Conservation (phyloP, 2,888 invertebrate species). For the Zygogramma bicolorata region DNA sequence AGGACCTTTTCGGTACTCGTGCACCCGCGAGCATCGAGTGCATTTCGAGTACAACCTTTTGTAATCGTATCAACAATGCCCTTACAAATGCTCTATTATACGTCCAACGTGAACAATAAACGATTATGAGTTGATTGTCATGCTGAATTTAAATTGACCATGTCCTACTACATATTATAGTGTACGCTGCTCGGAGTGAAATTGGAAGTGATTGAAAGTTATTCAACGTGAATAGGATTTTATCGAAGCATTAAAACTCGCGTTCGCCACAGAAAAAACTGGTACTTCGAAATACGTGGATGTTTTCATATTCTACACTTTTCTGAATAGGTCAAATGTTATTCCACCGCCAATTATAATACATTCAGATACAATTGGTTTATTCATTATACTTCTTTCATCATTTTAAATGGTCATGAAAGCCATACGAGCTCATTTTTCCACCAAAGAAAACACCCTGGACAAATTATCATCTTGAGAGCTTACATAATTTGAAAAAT, state of each 20-base stretch:
- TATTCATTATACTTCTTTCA: no score
- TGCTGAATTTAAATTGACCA: slow-evolving; percentile 30
- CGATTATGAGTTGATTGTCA: slow-evolving; percentile 29
- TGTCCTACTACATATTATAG: slow-evolving; percentile 19
- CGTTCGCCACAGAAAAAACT: not conserved
- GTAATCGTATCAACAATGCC: slow-evolving; percentile 28
- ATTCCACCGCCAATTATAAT: no score
- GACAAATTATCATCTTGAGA: no score
- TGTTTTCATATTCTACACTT: no score
- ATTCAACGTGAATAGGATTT: not conserved
- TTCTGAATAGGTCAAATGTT: no score
- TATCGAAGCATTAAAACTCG: no score
- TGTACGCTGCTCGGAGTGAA: not conserved
- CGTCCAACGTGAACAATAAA: slow-evolving; percentile 31
- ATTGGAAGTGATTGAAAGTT: not conserved
- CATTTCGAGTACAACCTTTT: slow-evolving; percentile 28
- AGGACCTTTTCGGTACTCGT: not conserved
- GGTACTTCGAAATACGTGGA: no score
- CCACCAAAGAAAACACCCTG: no score
- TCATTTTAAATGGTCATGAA: no score
- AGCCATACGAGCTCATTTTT: no score
- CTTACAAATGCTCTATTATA: slow-evolving; percentile 21
- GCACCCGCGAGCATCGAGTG: slow-evolving; percentile 14
- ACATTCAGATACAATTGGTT: no score
- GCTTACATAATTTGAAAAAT: no score